A percentile compares a stretch with the other conserved stretches of the same genome.
These are phyloP conservation scores for Thereva unica DNA, from an alignment of 2,888 invertebrate genomes.

Conservation along the genomic window DNA sequence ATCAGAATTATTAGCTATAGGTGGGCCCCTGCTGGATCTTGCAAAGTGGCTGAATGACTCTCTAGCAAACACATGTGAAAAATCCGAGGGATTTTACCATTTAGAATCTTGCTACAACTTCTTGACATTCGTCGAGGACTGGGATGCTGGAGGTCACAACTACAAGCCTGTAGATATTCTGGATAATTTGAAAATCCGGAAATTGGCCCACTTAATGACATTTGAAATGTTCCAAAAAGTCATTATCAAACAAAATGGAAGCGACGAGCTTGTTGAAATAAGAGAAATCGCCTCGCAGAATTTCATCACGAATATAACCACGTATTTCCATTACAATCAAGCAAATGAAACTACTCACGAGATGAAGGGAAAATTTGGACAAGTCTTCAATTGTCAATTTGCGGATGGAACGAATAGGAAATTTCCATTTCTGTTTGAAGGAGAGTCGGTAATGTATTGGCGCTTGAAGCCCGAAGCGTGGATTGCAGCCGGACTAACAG, in stretches of 20 bases:
- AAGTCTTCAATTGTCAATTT: conserved; percentile 56
- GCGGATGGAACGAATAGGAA: conserved; percentile 52
- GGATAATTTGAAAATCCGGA: conserved; percentile 50
- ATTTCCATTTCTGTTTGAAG: conserved; percentile 55
- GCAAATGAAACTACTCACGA: conserved; percentile 53
- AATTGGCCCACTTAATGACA: conserved; percentile 51
- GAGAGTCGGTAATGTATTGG: conserved; percentile 58
- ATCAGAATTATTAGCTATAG: conserved; percentile 52
- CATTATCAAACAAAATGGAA: conserved; percentile 36
- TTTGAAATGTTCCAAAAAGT: conserved; percentile 57
- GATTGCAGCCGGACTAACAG: conserved; percentile 67
- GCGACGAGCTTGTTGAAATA: conserved; percentile 49
- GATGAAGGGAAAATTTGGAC: conserved; percentile 55
- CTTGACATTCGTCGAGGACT: conserved; percentile 54
- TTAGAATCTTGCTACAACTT: conserved; percentile 53
- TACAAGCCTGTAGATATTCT: conserved; percentile 49
- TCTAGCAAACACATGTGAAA: conserved; percentile 51
- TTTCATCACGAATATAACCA: conserved; percentile 55
- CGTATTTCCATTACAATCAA: conserved; percentile 55
- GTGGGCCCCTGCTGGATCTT: conserved; percentile 52
- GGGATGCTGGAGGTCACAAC: conserved; percentile 47
- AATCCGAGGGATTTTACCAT: conserved; percentile 48
- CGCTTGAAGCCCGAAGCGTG: conserved; percentile 59
- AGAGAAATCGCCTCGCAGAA: conserved; percentile 56
- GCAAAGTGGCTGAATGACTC: conserved; percentile 54